Evolutionary conservation across 1,140 invertebrate species (phyloP).

Genomic region (Euura lappo): DNA sequence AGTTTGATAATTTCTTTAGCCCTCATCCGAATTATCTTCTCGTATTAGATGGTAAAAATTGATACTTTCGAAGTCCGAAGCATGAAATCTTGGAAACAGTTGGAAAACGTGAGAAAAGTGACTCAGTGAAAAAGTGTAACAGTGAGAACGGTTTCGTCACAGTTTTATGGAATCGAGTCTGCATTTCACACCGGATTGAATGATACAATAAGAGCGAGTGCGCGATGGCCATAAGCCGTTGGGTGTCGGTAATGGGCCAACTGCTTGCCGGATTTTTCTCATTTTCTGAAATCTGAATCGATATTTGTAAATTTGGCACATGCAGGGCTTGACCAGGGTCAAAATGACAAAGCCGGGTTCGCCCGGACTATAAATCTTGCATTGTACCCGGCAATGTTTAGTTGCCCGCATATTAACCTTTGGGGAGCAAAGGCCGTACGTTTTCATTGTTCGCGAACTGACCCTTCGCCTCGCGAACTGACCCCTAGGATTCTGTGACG

Average conservation of each 20-base stretch:
- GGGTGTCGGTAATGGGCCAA: not conserved
- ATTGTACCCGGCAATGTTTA: constrained; percentile 3
- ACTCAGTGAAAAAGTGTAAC: too few relatives aligned
- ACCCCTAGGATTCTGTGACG: not conserved
- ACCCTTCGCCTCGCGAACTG: constrained; percentile 2
- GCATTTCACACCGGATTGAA: too few relatives aligned
- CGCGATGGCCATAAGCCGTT: too few relatives aligned
- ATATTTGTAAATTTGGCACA: not conserved
- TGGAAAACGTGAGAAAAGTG: too few relatives aligned
- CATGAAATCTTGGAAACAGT: too few relatives aligned
- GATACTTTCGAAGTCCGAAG: too few relatives aligned
- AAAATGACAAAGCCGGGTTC: not conserved
- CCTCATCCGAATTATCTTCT: too few relatives aligned
- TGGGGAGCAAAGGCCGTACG: not conserved
- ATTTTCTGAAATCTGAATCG: not conserved
- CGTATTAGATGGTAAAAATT: too few relatives aligned
- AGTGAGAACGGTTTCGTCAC: too few relatives aligned
- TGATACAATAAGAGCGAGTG: too few relatives aligned
- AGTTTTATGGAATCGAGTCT: too few relatives aligned
- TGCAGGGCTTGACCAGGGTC: not conserved
- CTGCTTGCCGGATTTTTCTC: not conserved
- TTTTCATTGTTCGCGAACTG: constrained; percentile 3
- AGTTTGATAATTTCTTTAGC: too few relatives aligned
- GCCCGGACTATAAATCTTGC: not conserved
- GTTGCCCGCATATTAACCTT: constrained; percentile 3